Percentiles rank a stretch among this genome's conserved stretches.
Evolutionary conservation across 2,113 vertebrate species (phyloP).

Genomic region (Girardinichthys multiradiatus): DNA sequence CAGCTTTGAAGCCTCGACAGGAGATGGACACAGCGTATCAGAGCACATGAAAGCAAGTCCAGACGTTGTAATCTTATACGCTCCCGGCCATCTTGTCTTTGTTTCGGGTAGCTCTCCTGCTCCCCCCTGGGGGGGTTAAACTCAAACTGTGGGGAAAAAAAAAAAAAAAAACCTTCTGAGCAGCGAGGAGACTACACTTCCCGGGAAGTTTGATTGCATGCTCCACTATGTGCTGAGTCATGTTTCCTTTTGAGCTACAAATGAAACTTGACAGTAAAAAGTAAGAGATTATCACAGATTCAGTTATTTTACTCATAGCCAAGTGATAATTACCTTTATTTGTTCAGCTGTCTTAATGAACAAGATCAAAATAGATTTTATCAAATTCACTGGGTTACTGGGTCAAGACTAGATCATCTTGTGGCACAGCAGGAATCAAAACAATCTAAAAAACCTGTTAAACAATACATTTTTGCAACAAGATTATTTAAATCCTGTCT

Average conservation of each 20-base stretch:
- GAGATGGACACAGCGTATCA: constrained; percentile 22
- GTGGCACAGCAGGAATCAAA: no score
- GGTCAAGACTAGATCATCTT: no score
- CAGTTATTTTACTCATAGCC: background rate
- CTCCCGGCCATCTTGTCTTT: constrained; percentile 67
- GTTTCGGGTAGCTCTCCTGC: constrained; percentile 51
- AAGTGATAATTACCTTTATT: background rate
- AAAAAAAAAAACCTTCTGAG: background rate
- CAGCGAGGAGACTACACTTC: background rate
- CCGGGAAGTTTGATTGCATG: background rate
- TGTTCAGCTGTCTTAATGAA: background rate
- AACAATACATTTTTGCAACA: no score
- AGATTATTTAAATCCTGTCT: background rate
- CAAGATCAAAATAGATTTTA: background rate
- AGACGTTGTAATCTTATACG: constrained; percentile 50
- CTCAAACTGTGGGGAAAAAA: constrained; percentile 21
- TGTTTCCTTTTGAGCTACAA: no score
- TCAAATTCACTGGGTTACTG: background rate
- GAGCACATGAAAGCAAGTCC: constrained; percentile 34
- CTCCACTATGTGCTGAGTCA: background rate
- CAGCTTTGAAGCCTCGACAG: constrained; percentile 10
- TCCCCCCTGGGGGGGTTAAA: constrained; percentile 42
- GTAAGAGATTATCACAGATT: background rate
- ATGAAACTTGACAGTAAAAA: background rate
- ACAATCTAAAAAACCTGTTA: no score